These are phyloP conservation scores for Linyphia triangularis DNA, from an alignment of 2,888 invertebrate species.

Conservation along the genomic window DNA sequence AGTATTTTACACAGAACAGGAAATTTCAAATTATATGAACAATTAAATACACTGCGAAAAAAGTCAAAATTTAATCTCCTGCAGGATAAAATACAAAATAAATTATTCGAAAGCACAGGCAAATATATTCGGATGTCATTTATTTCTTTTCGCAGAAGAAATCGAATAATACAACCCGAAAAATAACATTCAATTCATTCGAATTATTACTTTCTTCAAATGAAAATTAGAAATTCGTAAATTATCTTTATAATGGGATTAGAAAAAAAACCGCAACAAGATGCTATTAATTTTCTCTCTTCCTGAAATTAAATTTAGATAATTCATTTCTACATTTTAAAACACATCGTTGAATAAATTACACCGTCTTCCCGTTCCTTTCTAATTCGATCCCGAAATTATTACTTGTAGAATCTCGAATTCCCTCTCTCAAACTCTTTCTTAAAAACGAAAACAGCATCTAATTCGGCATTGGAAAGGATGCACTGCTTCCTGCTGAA, in stretches of 20 bases:
- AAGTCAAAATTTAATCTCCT: too few species aligned
- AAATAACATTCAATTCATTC: not conserved
- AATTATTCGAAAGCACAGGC: too few species aligned
- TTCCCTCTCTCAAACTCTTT: not conserved
- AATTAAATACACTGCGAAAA: too few species aligned
- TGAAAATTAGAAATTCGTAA: not conserved
- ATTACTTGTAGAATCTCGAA: not conserved
- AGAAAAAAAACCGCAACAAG: not conserved
- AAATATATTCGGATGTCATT: not conserved
- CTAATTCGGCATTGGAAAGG: not conserved
- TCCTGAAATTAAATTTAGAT: constrained; percentile 2
- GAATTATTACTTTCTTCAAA: not conserved
- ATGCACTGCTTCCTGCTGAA: not conserved
- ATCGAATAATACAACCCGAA: not conserved
- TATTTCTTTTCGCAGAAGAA: not conserved
- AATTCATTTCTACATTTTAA: constrained; percentile 34
- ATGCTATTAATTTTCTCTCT: not conserved
- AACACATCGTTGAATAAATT: constrained; percentile 4
- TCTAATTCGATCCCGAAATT: constrained; percentile 10
- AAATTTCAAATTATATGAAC: too few species aligned
- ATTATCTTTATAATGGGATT: not conserved
- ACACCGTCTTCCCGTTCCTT: not conserved
- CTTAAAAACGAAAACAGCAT: not conserved
- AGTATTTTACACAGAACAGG: too few species aligned
- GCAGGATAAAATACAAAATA: too few species aligned